Evolutionary conservation across 2,113 vertebrate species (phyloP).

Genomic region (Anoplopoma fimbria): DNA sequence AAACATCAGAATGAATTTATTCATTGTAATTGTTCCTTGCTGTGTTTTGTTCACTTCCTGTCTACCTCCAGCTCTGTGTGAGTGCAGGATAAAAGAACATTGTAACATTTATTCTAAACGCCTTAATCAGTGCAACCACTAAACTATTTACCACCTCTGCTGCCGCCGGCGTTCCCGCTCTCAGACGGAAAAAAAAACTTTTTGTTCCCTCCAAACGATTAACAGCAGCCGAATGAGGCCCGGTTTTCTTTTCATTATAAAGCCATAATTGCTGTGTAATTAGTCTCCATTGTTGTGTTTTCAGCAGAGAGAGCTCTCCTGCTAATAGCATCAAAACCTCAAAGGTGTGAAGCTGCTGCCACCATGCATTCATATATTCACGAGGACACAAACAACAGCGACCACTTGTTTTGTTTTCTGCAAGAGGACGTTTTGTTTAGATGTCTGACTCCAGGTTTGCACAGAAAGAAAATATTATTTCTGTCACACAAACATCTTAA

Average conservation of each 20-base stretch:
- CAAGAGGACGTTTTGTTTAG: not conserved
- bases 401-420: not conserved
- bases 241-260: not conserved
- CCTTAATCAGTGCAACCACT: not conserved
- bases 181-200: not conserved
- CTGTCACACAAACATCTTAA: not conserved
- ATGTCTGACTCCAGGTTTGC: not conserved
- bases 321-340: constrained; percentile 19
- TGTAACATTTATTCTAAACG: not conserved
- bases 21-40: not conserved
- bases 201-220: constrained; percentile 8
- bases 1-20: not conserved
- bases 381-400: not conserved
- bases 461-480: not conserved
- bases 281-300: constrained; percentile 8
- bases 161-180: not conserved
- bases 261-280: constrained; percentile 38
- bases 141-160: not conserved
- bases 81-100: not conserved
- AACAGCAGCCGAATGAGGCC: not conserved
- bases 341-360: constrained; percentile 8
- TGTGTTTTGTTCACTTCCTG: not conserved
- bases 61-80: not conserved
- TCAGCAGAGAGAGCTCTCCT: not conserved
- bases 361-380: not conserved